Evolutionary conservation across 2,113 vertebrate genomes (phyloP).

Genomic region (Gymnogyps californianus): DNA sequence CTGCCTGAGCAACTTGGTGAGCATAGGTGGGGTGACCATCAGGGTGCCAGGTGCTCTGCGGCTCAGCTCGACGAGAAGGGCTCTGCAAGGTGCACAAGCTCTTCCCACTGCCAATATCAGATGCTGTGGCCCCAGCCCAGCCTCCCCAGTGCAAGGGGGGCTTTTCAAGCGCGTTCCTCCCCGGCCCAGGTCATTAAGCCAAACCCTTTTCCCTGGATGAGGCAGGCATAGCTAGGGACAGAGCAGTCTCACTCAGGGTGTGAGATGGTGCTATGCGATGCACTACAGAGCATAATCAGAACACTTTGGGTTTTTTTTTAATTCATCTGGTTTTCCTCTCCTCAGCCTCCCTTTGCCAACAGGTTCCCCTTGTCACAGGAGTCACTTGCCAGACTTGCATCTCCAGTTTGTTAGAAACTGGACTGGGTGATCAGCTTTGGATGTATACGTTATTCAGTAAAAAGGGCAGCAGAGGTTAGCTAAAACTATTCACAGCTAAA

Average conservation of each 20-base stretch:
- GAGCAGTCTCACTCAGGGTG: neutral
- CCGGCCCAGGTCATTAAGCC: neutral
- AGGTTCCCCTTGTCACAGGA: neutral
- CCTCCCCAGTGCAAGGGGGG: neutral
- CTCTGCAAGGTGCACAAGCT: neutral
- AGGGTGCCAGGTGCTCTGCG: accelerated
- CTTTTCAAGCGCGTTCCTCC: neutral
- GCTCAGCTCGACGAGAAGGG: accelerated
- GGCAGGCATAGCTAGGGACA: neutral
- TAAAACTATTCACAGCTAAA: neutral
- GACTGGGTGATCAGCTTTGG: neutral
- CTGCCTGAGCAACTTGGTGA: neutral
- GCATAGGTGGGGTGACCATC: accelerated
- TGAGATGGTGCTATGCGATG: accelerated
- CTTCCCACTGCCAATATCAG: accelerated
- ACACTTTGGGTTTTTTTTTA: neutral
- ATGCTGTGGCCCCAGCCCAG: neutral
- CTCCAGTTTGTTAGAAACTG: neutral
- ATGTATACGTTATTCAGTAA: neutral
- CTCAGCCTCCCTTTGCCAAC: neutral
- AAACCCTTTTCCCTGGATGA: neutral
- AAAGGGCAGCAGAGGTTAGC: neutral
- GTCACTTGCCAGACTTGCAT: neutral
- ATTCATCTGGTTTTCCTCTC: neutral
- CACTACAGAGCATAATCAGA: neutral